Percentiles rank a stretch among this genome's conserved stretches.
Evolutionary conservation across 2,888 invertebrate genomes (phyloP).

Genomic region (Drosophila aldrichi): DNA sequence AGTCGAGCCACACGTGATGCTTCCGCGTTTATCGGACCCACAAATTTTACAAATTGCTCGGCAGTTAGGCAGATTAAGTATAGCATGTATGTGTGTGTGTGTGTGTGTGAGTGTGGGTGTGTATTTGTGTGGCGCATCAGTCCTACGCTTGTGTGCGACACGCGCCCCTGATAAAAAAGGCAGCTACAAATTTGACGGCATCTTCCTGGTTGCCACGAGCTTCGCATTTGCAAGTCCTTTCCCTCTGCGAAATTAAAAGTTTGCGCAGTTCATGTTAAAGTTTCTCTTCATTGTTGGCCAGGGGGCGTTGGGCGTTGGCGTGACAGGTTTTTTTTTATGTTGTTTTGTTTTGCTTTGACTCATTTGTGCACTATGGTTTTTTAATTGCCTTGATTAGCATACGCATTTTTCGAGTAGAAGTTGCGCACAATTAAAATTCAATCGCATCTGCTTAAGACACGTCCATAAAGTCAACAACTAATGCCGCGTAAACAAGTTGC

Average conservation of each 20-base stretch:
- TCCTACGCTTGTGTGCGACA: slow-evolving; percentile 32
- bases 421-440: slow-evolving; percentile 55
- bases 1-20: slow-evolving; percentile 2
- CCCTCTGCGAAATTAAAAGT: slow-evolving; percentile 48
- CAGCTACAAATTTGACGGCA: slow-evolving; percentile 21
- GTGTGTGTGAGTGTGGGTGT: not conserved
- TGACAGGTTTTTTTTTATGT: slow-evolving; percentile 5
- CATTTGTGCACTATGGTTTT: slow-evolving; percentile 21
- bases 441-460: slow-evolving; percentile 36
- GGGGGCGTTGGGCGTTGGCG: not conserved
- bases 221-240: slow-evolving; percentile 4
- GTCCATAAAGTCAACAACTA: slow-evolving; percentile 40
- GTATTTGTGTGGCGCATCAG: slow-evolving; percentile 28
- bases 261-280: slow-evolving; percentile 26
- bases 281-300: slow-evolving; percentile 16
- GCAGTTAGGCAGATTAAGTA: slow-evolving; percentile 46
- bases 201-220: slow-evolving; percentile 28
- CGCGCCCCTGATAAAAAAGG: slow-evolving; percentile 55
- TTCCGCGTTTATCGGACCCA: slow-evolving; percentile 37
- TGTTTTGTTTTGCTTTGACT: not conserved
- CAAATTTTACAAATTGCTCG: slow-evolving; percentile 58
- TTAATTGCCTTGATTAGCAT: slow-evolving; percentile 47
- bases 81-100: slow-evolving; percentile 1
- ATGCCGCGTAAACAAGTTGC: slow-evolving; percentile 19
- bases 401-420: slow-evolving; percentile 17